Base-by-base conservation (phyloP, 2,797 vertebrate genomes). In the Tinamus major region DNA sequence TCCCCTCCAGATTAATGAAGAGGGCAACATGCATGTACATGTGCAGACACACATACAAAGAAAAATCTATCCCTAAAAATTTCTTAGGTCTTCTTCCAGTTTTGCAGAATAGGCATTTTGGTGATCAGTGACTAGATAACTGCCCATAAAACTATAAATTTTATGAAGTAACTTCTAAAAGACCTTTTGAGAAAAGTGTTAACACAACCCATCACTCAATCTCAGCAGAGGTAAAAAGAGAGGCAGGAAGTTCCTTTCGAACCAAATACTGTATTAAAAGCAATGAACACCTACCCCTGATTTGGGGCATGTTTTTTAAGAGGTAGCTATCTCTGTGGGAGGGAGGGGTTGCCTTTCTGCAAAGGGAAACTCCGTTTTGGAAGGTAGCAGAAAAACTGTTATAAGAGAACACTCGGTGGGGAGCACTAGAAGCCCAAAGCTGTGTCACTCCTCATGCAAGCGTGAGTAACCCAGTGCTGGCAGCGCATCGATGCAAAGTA, bases 401-500 rank as follows among this genome's bases (percentile, higher is more conserved):
- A 24, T 6, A 42, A 67, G 42, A 77, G 42, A 74, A 33, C 9
- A 7, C 11, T 13, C 5, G 33, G 41, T 10, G 13, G 2, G 39
- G 19, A 56, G n/a, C 78, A 74, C 8, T 0, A 81, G 87, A 68
- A 78, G 71, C 29, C 86, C 18, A 0, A 3, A 46, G 21, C 1
- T 48, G 55, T 35, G n/a, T 53, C n/a, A 29, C 46, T 41, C 8
- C 51, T 53, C 42, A 81, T 49, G 24, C 42, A 15, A 18, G 27
- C 1, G 14, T 23, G 61, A 94, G 77, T 46, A 79, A 63, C 51
- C 29, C 33, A 20, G 64, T 76, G 5, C n/a, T 7, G 37, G 26
- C 49, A 92, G 33, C 0, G 0, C 21, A 9, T 10, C 4, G n/a
- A n/a, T 29, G 59, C 42, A 9, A 69, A 62, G 55, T 0, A 33